Percentiles rank a stretch among this genome's conserved stretches.
Evolutionary conservation across 2,888 invertebrate species (phyloP).

Genomic region (Cantharis flavilabris): DNA sequence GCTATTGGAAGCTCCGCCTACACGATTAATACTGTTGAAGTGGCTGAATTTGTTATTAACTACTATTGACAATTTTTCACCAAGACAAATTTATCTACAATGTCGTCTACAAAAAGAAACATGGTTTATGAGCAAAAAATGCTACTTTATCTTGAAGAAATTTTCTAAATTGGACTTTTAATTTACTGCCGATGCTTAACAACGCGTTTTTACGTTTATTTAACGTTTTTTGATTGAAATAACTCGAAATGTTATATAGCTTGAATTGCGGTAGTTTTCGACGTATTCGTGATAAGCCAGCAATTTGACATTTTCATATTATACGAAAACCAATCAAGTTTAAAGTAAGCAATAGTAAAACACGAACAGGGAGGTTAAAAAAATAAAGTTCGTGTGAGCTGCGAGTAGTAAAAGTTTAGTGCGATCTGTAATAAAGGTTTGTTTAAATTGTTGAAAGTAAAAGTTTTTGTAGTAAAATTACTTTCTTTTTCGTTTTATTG

Average conservation of each 20-base stretch:
- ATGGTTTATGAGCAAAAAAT: neutral
- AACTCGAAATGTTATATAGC: no score
- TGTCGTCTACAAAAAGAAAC: slow-evolving; percentile 5
- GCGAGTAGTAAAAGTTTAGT: neutral
- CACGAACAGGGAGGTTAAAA: neutral
- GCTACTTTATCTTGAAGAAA: neutral
- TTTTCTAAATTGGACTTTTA: neutral
- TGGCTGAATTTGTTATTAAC: slow-evolving; percentile 15
- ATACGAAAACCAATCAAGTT: neutral
- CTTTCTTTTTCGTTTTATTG: neutral
- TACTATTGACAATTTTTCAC: slow-evolving; percentile 10
- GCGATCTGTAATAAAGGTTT: neutral
- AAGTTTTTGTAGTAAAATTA: neutral
- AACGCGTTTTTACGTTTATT: neutral
- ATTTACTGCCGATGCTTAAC: neutral
- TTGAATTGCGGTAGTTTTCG: neutral
- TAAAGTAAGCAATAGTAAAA: neutral
- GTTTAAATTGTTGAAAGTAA: neutral
- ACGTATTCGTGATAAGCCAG: neutral
- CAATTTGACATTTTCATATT: neutral
- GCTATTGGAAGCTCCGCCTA: slow-evolving; percentile 2
- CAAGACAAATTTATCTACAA: slow-evolving; percentile 9
- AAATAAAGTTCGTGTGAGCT: neutral
- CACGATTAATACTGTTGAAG: slow-evolving; percentile 10
- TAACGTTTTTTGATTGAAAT: neutral